These are phyloP conservation scores for Pseudomyrmex pallidus DNA, from an alignment of 1,140 invertebrate genomes.

Conservation along the genomic window DNA sequence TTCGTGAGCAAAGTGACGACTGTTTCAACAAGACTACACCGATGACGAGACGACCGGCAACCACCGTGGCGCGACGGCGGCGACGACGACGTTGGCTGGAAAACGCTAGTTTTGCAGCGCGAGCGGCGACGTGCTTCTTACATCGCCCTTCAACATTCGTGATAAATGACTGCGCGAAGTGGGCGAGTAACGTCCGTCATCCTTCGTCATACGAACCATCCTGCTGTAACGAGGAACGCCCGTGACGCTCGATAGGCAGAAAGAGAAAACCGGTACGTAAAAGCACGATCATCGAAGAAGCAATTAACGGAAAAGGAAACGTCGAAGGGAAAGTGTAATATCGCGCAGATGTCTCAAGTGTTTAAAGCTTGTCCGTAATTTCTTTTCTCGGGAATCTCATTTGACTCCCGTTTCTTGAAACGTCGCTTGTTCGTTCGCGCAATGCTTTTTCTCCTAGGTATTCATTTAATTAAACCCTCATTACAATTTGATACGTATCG, in stretches of 20 bases:
- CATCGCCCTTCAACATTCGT: not conserved
- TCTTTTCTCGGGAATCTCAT: slow-evolving; percentile 12
- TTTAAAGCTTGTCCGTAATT: slow-evolving; percentile 15
- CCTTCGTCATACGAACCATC: slow-evolving; percentile 17
- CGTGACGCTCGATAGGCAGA: slow-evolving; percentile 21
- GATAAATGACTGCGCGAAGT: slow-evolving; percentile 51
- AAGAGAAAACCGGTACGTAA: slow-evolving; percentile 15
- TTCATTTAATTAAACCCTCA: slow-evolving; percentile 57
- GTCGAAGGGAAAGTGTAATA: slow-evolving; percentile 27
- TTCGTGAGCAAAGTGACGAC: slow-evolving; percentile 24
- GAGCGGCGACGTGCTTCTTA: slow-evolving; percentile 1
- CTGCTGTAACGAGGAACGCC: slow-evolving; percentile 21
- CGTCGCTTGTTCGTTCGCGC: not conserved
- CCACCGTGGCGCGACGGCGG: too few relatives aligned
- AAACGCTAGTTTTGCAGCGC: not conserved
- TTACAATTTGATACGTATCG: slow-evolving; percentile 13
- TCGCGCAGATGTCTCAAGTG: not conserved
- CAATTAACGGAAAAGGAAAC: slow-evolving; percentile 23
- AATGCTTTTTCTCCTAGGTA: slow-evolving; percentile 17
- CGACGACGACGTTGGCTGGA: not conserved
- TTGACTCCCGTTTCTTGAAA: not conserved
- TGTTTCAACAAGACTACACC: slow-evolving; percentile 20
- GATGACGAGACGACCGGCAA: not conserved
- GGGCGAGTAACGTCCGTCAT: slow-evolving; percentile 49
- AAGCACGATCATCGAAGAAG: slow-evolving; percentile 42